Evolutionary conservation across 2,888 invertebrate species (phyloP), one percentile per base, ranked within the genome.

Genomic region (Microplitis deprimator): DNA sequence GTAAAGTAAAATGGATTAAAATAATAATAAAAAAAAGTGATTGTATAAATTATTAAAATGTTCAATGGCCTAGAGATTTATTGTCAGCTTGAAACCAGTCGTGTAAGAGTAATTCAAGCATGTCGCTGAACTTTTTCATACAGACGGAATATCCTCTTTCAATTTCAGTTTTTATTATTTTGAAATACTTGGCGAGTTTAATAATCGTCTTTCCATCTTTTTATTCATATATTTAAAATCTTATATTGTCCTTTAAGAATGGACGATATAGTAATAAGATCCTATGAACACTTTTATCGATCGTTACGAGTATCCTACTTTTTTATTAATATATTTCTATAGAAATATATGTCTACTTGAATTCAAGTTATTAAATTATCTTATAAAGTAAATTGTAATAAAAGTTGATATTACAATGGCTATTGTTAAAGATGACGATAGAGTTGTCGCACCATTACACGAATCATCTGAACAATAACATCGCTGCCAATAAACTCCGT

Each of bases 401-500:
- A 68, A 29, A 41, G 68, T 41, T 41, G 65, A 73, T n/a, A 65
- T n/a, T 29, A 74, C n/a, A 73, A 70, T 20, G 29, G 65, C 64
- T 69, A 73, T 81, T 67, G 41, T 67, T 75, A 40, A 75, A 39
- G 0, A 77, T 39, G n/a, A 79, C 62, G 39, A 83, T 65, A 16
- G 81, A 60, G 76, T 81, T n/a, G 86, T 79, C n/a, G 87, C 84
- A 73, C 81, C 84, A 87, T 98, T 98, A 88, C 98, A 98, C 81
- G 95, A 95, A 86, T 98, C 97, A 77, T 94, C 93, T 0, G 97
- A 95, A 89, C 98, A 98, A 87, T 98, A 98, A 86, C 98, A 98
- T 86, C 98, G 97, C 89, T 98, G 98, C 96, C 97, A 97, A 89
- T 98, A 98, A 0, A 96, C 96, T 3, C 98, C 98, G 84, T 98